Evolutionary conservation across 2,797 vertebrate genomes (phyloP).

Genomic region (Gadopsis bispinosus): DNA sequence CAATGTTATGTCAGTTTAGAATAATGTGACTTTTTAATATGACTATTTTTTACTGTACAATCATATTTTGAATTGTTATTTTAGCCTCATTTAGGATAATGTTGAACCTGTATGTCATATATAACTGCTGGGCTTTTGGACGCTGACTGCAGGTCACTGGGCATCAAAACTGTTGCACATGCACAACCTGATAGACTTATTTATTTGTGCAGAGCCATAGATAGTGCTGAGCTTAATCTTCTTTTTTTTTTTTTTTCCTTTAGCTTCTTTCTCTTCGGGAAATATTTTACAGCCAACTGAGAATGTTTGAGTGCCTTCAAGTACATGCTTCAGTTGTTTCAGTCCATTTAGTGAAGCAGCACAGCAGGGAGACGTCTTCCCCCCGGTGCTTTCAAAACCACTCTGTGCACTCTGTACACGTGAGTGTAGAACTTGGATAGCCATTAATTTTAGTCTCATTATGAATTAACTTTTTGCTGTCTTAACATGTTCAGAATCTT

Average conservation of each 20-base stretch:
- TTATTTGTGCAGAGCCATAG: constrained; percentile 21
- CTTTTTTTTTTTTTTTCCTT: background rate
- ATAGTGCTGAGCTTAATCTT: background rate
- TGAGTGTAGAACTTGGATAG: constrained; percentile 27
- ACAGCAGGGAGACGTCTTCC: constrained; percentile 57
- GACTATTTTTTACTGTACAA: background rate
- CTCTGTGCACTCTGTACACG: constrained; percentile 50
- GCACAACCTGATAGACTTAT: constrained; percentile 12
- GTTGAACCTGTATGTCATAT: background rate
- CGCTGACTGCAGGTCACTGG: background rate
- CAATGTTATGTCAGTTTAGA: background rate
- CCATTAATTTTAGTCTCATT: constrained; percentile 50
- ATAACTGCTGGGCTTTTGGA: background rate
- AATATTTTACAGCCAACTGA: constrained; percentile 46
- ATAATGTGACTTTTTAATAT: background rate
- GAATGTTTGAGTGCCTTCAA: constrained; percentile 61
- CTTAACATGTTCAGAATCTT: background rate
- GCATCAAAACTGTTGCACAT: constrained; percentile 8
- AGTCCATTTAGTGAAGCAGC: constrained; percentile 55
- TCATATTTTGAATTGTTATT: background rate
- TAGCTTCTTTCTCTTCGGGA: constrained; percentile 17
- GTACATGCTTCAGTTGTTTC: constrained; percentile 71
- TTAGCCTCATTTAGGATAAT: background rate
- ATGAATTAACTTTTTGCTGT: constrained; percentile 15
- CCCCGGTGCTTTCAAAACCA: constrained; percentile 71